These are phyloP conservation scores for Micromussa lordhowensis DNA, from an alignment of 92 coral and sea anemone species.

Conservation along the genomic window DNA sequence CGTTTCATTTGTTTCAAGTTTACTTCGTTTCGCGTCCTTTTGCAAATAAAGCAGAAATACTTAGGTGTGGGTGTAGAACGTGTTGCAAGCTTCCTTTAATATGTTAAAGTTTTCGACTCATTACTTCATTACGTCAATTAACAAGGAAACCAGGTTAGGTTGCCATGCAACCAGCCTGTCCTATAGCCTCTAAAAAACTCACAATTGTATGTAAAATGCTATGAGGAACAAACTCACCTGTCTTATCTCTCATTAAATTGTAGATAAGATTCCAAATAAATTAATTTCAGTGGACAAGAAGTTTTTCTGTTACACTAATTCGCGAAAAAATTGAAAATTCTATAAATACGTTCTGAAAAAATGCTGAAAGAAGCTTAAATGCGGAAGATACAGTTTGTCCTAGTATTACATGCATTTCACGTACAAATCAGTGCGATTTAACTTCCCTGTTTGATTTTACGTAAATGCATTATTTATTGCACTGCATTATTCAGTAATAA, in stretches of 20 bases:
- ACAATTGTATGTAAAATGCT: background rate
- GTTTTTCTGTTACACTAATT: background rate
- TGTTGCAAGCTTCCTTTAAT: conserved; percentile 16
- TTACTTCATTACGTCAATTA: background rate
- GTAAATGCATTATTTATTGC: background rate
- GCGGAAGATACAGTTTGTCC: conserved; percentile 5
- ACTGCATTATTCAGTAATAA: background rate
- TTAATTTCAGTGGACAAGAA: background rate
- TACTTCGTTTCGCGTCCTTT: background rate
- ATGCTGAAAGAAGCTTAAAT: background rate
- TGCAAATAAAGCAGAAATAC: background rate
- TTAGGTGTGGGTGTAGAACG: background rate
- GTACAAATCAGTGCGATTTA: background rate
- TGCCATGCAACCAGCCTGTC: too few species aligned
- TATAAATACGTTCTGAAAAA: conserved; percentile 11
- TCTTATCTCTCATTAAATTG: background rate
- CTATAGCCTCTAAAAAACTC: too few species aligned
- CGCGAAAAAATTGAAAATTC: background rate
- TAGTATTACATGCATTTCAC: conserved; percentile 13
- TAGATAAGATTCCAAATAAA: background rate
- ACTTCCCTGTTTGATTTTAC: conserved; percentile 15
- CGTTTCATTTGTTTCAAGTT: background rate
- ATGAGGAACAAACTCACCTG: background rate
- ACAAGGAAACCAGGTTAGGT: background rate
- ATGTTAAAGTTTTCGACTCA: background rate